Evolutionary conservation across 2,113 vertebrate species (phyloP).

Genomic region (Sminthopsis crassicaudata): DNA sequence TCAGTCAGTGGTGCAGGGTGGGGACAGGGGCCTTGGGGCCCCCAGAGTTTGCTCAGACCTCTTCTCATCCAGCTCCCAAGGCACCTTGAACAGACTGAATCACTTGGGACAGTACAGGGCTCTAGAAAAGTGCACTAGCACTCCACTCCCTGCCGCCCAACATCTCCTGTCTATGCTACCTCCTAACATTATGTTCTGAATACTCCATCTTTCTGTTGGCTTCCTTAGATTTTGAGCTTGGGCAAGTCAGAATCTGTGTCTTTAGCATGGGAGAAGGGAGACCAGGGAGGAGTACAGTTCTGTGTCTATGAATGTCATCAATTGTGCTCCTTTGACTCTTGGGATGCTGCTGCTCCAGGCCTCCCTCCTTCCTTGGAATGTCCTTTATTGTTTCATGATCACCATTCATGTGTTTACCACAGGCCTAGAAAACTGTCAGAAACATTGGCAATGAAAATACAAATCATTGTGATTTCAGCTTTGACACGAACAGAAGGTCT

Average conservation of each 20-base stretch:
- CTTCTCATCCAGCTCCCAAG: not conserved
- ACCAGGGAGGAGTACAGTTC: slow-evolving; percentile 1
- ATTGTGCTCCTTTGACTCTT: slow-evolving; percentile 38
- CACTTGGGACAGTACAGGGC: not conserved
- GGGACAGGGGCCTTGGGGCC: accelerated
- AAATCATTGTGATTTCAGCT: slow-evolving; percentile 67
- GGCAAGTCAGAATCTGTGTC: slow-evolving; percentile 10
- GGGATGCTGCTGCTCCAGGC: not conserved
- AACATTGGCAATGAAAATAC: slow-evolving; percentile 56
- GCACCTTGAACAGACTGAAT: not conserved
- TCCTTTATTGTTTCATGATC: slow-evolving; percentile 41
- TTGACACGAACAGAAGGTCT: slow-evolving; percentile 49
- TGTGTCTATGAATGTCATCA: slow-evolving; percentile 57
- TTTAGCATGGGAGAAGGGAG: not conserved
- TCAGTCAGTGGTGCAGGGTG: not conserved
- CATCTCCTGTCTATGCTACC: not conserved
- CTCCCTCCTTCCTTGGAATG: slow-evolving; percentile 42
- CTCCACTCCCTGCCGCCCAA: not conserved
- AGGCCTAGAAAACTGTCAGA: slow-evolving; percentile 52
- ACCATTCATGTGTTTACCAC: slow-evolving; percentile 67
- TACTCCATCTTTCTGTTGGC: not conserved
- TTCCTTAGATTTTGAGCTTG: slow-evolving; percentile 26
- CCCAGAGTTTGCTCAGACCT: not conserved
- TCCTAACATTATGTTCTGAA: not conserved
- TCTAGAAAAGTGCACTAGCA: not conserved